phyloP scores from a whole-genome alignment of 2,113 vertebrate genomes.

The Oryzias melastigma region DNA sequence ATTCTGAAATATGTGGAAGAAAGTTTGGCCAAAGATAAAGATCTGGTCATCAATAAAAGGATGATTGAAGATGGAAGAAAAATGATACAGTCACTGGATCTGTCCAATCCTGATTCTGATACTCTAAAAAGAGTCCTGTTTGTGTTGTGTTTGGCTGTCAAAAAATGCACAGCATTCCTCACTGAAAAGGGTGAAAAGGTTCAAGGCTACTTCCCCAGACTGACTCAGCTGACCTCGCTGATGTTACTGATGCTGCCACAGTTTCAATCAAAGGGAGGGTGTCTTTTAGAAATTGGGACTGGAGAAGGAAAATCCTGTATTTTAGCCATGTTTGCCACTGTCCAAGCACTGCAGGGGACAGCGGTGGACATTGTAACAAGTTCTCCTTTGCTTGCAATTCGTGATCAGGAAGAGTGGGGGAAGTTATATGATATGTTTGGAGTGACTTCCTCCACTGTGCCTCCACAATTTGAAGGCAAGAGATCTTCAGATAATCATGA shows the following conservation, averaged over 20 bases:
- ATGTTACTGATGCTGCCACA: conserved; percentile 6
- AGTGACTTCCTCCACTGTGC: conserved; percentile 16
- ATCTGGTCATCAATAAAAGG: fast-evolving
- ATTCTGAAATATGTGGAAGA: background rate
- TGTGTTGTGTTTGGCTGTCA: conserved; percentile 10
- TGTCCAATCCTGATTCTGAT: fast-evolving
- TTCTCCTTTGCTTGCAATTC: conserved; percentile 20
- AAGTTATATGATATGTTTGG: background rate
- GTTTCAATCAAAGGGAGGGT: background rate
- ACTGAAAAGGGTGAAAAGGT: background rate
- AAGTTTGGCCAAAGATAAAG: background rate
- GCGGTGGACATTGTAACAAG: conserved; percentile 18
- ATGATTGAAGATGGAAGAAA: background rate
- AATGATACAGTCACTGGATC: background rate
- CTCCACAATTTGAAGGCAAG: background rate
- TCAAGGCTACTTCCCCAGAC: conserved; percentile 19
- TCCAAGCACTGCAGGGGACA: background rate
- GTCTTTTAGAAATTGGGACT: conserved; percentile 1
- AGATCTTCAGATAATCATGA: background rate
- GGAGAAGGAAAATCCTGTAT: conserved; percentile 17
- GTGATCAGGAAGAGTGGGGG: conserved; percentile 15
- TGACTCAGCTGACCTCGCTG: conserved; percentile 15
- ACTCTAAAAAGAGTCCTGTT: conserved; percentile 13
- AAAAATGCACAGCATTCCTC: background rate
- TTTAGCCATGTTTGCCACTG: conserved; percentile 30